Evolutionary conservation across 2,113 vertebrate species (phyloP), one percentile per base, ranked within the genome.

Genomic region (Elachura formosa): DNA sequence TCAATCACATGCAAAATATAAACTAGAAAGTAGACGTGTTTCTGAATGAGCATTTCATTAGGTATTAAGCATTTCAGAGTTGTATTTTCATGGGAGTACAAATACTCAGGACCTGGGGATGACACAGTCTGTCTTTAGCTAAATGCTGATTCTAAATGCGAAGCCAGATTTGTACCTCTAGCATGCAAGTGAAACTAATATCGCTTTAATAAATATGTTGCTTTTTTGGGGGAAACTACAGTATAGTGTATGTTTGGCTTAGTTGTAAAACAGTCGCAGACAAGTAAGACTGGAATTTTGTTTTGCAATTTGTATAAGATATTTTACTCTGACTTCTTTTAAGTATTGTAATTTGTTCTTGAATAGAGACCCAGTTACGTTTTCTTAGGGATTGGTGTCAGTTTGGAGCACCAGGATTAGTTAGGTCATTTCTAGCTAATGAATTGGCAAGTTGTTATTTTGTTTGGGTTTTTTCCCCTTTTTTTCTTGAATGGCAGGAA

Each of bases 401-500:
- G 0, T 75, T 89, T 66, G 49, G 38, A 87, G 12, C 24, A 55
- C 10, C 3, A 29, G 49, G 36, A 36, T 73, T 68, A 72, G 8
- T 68, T 81, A 43, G n/a, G 43, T 91, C 1, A 28, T 45, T 89
- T 93, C 43, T 34, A 83, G 54, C 10, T 87, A 54, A 55, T 51
- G 24, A 76, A 76, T 10, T 79, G 43, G 16, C 29, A 82, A 62
- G 23, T 38, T 84, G 43, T 45, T 89, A n/a, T 7, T 77, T 41
- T 31, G 40, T 82, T 61, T 61, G 31, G 15, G 11, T 3, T 5
- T 19, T 20, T 3, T 3, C 2, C 1, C 0, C 2, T 10, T 41
- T 36, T 55, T 52, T 21, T 41, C 40, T 78, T 54, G 22, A 64
- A 46, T 51, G 86, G 17, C 21, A 52, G 51, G 36, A 81, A 36